Evolutionary conservation across 1,140 invertebrate species (phyloP).

Genomic region (Pogonognathellus flavescens): DNA sequence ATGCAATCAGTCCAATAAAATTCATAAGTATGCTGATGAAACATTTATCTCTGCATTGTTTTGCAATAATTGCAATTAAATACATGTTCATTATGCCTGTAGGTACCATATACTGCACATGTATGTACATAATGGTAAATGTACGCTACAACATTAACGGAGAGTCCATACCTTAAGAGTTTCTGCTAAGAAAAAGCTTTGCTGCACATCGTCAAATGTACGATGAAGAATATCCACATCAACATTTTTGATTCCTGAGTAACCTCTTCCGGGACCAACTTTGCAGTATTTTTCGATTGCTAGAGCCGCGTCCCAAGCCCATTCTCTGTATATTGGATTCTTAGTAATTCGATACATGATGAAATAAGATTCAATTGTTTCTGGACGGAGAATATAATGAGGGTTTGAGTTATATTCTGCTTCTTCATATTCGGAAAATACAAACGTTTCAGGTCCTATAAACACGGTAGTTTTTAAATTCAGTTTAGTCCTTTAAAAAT

Average conservation of each 20-base stretch:
- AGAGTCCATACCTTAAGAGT: constrained; percentile 86
- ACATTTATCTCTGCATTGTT: too few relatives aligned
- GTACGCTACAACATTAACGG: too few relatives aligned
- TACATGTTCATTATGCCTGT: too few relatives aligned
- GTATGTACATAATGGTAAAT: too few relatives aligned
- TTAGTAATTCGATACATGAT: constrained; percentile 96
- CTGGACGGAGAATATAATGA: constrained; percentile 92
- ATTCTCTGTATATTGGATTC: constrained; percentile 91
- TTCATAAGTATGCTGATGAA: too few relatives aligned
- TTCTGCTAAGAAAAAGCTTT: constrained; percentile 98
- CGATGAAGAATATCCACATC: constrained; percentile 80
- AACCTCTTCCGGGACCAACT: constrained; percentile 76
- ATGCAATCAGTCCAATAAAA: too few relatives aligned
- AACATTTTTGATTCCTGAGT: constrained; percentile 94
- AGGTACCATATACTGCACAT: too few relatives aligned
- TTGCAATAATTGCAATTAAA: too few relatives aligned
- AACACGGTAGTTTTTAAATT: neutral
- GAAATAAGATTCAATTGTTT: constrained; percentile 98
- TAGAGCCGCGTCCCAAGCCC: constrained; percentile 74
- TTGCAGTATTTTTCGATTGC: constrained; percentile 76
- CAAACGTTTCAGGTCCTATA: constrained; percentile 74
- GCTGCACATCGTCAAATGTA: constrained; percentile 95
- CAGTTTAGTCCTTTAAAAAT: neutral
- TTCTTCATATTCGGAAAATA: constrained; percentile 78
- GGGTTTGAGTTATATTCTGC: constrained; percentile 82